Evolutionary conservation across 2,797 vertebrate species (phyloP).

Genomic region (Onychomys leucogaster): DNA sequence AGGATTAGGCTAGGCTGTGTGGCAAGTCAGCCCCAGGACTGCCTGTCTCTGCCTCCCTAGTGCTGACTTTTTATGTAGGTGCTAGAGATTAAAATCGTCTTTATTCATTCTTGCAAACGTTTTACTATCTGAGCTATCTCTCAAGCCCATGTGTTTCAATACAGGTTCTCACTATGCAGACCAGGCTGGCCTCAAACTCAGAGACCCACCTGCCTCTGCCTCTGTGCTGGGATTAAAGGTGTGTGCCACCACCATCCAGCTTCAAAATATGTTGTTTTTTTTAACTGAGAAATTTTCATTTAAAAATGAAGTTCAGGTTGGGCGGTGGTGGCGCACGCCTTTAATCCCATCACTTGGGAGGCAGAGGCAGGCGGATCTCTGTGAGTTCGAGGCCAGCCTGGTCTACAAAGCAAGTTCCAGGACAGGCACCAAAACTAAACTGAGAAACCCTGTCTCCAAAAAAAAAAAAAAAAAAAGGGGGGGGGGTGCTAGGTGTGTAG

Average conservation of each 20-base stretch:
- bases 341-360: too few relatives aligned
- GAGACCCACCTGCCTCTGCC: not conserved
- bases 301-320: not conserved
- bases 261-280: not conserved
- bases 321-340: too few relatives aligned
- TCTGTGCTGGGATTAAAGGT: not conserved
- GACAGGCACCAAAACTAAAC: too few relatives aligned
- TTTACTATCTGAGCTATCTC: not conserved
- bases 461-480: not conserved
- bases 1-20: not conserved
- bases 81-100: not conserved
- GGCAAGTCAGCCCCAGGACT: not conserved
- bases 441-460: too few relatives aligned
- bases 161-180: not conserved
- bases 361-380: too few relatives aligned
- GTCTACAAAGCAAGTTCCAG: too few relatives aligned
- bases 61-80: too few relatives aligned
- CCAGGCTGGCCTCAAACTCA: not conserved
- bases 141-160: not conserved
- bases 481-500: not conserved
- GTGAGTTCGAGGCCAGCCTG: too few relatives aligned
- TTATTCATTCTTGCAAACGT: not conserved
- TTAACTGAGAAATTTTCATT: not conserved
- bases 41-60: not conserved
- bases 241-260: not conserved